Evolutionary conservation across 2,113 vertebrate genomes (phyloP), one percentile per base, ranked within the genome.

Genomic region (Pheucticus melanocephalus): DNA sequence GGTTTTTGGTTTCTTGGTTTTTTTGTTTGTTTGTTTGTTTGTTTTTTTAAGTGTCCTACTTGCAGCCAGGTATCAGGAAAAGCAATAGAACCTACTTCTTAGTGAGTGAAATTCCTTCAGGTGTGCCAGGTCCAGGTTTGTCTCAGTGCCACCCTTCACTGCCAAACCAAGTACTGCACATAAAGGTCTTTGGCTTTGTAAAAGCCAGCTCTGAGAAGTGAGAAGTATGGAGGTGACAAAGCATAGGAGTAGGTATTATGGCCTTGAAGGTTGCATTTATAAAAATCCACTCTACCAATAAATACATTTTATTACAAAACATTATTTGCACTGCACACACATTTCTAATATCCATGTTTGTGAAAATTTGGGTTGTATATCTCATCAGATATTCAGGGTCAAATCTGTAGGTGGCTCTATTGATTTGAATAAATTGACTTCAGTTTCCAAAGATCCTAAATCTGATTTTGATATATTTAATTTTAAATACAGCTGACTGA

Each of bases 371-470:
- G 25, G 31, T 40, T 70, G 19, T 39, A 11, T 66, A 69, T 65
- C 28, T 78, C 63, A 72, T 54, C 60, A 94, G 63, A 90, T 66
- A 88, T 86, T 82, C 82, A 86, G 44, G 78, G 85, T 92, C 88
- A 94, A 92, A 95, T 95, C 79, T 92, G 66, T 75, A 93, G 92
- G 82, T 78, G 86, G 68, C 91, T 92, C 86, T 56, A 93, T 60
- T 48, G 68, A 88, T 80, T 93, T 60, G 40, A 93, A 72, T 82
- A 95, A 77, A 94, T 77, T 0, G 0, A 40, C 22, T 68, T 64
- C 37, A 57, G 7, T 35, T 95, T 71, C 76, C 79, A 18, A 92
- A 78, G 39, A 81, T 66, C 47, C 25, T 47, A 87, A 53, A 24
- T 54, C 47, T 73, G 64, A 77, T 90, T 81, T 90, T 50, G 22